phyloP scores from a whole-genome alignment of 2,113 vertebrate genomes.

The Lagopus leucura region DNA sequence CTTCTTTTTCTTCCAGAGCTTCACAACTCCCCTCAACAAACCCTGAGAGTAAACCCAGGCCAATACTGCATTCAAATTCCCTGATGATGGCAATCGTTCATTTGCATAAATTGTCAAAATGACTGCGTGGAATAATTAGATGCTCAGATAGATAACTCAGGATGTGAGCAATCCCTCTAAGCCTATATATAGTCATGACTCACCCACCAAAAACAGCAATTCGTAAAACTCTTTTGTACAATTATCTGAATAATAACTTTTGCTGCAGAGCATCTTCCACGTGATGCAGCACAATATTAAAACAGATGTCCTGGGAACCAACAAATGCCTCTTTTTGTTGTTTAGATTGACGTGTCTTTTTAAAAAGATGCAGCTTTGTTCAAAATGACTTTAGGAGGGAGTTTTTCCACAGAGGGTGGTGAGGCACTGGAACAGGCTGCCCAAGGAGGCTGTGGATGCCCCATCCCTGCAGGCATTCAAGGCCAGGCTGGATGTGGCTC shows the following conservation, averaged over 20 bases:
- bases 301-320: neutral
- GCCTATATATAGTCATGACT: neutral
- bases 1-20: neutral
- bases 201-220: neutral
- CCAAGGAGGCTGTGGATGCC: too few relatives aligned
- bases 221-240: neutral
- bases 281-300: neutral
- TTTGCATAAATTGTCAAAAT: neutral
- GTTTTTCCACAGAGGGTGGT: too few relatives aligned
- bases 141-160: neutral
- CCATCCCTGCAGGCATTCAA: too few relatives aligned
- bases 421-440: too few relatives aligned
- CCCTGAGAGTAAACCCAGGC: neutral
- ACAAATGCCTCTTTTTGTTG: neutral
- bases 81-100: neutral
- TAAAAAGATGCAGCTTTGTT: neutral
- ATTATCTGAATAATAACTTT: neutral
- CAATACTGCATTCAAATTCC: neutral
- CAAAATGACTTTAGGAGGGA: neutral
- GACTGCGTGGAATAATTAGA: neutral
- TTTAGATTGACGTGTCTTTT: neutral
- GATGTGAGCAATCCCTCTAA: neutral
- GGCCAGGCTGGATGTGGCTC: too few relatives aligned
- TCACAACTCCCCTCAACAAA: accelerated
- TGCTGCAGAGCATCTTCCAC: neutral